Conservation (phyloP, 2,888 invertebrate species). For the Dusona sp. region DNA sequence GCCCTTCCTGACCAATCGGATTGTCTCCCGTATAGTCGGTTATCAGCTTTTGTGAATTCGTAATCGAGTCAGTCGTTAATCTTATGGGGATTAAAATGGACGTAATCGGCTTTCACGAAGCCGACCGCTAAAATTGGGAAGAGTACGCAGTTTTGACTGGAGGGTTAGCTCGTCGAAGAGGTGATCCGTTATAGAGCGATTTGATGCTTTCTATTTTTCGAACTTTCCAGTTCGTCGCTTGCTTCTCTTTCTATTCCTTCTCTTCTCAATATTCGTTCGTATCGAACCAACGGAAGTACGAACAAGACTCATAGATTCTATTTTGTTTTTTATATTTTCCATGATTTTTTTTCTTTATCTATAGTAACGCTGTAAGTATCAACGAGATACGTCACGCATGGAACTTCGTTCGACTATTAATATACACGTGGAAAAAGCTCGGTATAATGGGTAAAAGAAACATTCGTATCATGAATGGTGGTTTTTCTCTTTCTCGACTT, state of each 20-base stretch:
- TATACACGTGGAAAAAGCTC: background rate
- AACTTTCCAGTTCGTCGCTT: background rate
- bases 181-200: constrained; percentile 25
- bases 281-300: background rate
- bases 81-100: constrained; percentile 72
- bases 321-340: background rate
- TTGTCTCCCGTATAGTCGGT: constrained; percentile 49
- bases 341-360: background rate
- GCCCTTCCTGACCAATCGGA: constrained; percentile 7
- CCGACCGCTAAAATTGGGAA: constrained; percentile 67
- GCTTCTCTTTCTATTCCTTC: constrained; percentile 11
- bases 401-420: background rate
- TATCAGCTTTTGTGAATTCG: constrained; percentile 72
- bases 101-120: constrained; percentile 72
- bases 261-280: background rate
- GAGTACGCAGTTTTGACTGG: constrained; percentile 40
- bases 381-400: background rate
- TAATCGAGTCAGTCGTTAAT: constrained; percentile 72
- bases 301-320: background rate
- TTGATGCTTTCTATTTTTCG: constrained; percentile 35
- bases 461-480: constrained; percentile 9
- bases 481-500: constrained; percentile 28
- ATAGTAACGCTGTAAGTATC: background rate
- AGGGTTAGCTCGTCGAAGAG: constrained; percentile 3
- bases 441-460: constrained; percentile 13